A percentile compares a stretch with the other conserved stretches of the same genome.
Evolutionary conservation across 2,797 vertebrate genomes (phyloP).

Genomic region (Gila robusta): DNA sequence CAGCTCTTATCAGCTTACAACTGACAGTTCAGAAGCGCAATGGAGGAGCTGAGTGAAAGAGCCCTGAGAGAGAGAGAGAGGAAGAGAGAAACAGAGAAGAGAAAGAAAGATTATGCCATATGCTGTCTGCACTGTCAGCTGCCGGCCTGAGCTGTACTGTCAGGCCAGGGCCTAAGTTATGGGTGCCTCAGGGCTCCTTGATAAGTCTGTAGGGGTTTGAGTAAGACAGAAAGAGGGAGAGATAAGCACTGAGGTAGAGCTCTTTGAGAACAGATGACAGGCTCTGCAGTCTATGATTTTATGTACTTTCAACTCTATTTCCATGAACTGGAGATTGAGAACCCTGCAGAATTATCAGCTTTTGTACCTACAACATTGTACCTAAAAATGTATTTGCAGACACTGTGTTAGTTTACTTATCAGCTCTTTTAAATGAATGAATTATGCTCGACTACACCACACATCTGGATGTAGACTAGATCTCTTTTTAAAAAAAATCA

Average conservation of each 20-base stretch:
- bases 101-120: constrained; percentile 50
- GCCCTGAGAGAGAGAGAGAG: constrained; percentile 50
- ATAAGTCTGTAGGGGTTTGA: constrained; percentile 59
- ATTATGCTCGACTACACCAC: not conserved
- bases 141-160: constrained; percentile 53
- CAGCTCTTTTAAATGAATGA: not conserved
- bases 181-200: constrained; percentile 58
- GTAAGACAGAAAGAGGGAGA: constrained; percentile 42
- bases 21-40: constrained; percentile 68
- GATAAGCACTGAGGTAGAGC: constrained; percentile 42
- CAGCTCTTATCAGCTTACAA: constrained; percentile 56
- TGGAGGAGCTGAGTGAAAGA: constrained; percentile 54
- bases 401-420: not conserved
- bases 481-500: not conserved
- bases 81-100: constrained; percentile 38
- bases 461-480: not conserved
- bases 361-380: not conserved
- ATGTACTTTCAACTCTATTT: constrained; percentile 15
- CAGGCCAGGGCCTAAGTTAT: constrained; percentile 60
- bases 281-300: constrained; percentile 41
- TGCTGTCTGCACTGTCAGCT: constrained; percentile 49
- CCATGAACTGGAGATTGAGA: not conserved
- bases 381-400: not conserved
- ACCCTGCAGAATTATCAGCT: not conserved
- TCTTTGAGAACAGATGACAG: constrained; percentile 37